Base-by-base conservation (phyloP, 2,888 invertebrate species). In the Acronicta alni region DNA sequence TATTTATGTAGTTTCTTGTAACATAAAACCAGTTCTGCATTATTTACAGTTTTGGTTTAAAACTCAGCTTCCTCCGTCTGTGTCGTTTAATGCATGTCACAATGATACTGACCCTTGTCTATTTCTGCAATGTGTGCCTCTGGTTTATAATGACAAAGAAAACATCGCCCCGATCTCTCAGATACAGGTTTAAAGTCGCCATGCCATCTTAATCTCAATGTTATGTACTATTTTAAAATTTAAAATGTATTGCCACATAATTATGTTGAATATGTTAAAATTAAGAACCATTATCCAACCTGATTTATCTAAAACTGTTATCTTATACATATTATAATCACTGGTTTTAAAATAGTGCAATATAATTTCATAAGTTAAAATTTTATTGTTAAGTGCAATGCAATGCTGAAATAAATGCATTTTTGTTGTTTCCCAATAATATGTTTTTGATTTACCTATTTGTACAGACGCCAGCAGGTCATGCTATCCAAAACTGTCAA, bases 121-220 rank as follows among this genome's bases (percentile, higher is more conserved):
- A 92, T 80, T 93, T 92, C 84, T 92, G 90, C 83, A 93, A 93
- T 67, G 81, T 92, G 37, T 89, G 89, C 70, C 79, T 93, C 52
- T 93, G 93, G 93, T 93, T 90, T 75, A 78, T 92, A 74, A 91
- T 91, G 87, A 85, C 83, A 54, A 92, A 88, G 77, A 92, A 86
- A 80, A 70, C 81, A 16, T 84, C 85, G 79, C 86, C 90, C 80
- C 89, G 82, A 75, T 80, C 80, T 39, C 59, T 87, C n/a, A 81
- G 85, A 73, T 92, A 91, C 72, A 84, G 76, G 64, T 89, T 92
- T 64, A 87, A 82, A 81, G 77, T 90, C 18, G 77, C 81, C 53
- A 79, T 88, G 65, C 88, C 88, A 60, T 71, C 77, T 55, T 77
- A 38, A 66, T 60, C 41, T 54, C 17, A 57, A 35, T 57, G n/a